A percentile compares a stretch with the other conserved stretches of the same genome.
phyloP scores from a whole-genome alignment of 2,113 vertebrate genomes.

The Mirounga angustirostris region DNA sequence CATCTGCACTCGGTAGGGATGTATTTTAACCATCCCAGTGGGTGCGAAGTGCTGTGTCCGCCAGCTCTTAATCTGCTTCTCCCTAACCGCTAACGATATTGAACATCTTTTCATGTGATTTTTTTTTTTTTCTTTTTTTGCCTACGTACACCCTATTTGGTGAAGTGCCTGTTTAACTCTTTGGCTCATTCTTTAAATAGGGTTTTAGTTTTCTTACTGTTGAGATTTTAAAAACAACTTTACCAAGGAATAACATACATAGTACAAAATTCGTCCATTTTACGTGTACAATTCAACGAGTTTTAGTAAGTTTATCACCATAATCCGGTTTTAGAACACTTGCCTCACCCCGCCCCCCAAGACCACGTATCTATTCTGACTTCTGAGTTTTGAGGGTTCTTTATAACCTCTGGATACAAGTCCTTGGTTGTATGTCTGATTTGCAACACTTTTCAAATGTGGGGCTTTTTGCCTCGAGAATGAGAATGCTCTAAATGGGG shows the following conservation, averaged over 20 bases:
- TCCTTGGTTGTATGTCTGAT: not conserved
- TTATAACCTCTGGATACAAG: not conserved
- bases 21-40: not conserved
- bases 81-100: not conserved
- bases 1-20: rapidly evolving
- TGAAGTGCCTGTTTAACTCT: not conserved
- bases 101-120: not conserved
- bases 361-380: not conserved
- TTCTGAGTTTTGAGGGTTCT: not conserved
- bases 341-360: not conserved
- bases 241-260: not conserved
- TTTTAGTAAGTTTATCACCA: not conserved
- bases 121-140: not conserved
- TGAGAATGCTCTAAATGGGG: not conserved
- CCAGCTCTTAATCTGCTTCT: not conserved
- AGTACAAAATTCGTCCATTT: not conserved
- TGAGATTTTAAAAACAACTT: not conserved
- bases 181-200: not conserved
- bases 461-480: not conserved
- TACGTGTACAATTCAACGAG: not conserved
- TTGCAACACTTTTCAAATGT: not conserved
- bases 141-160: not conserved
- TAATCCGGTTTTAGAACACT: not conserved
- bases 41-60: no score
- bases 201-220: not conserved